Conservation (phyloP, 2,888 invertebrate genomes). For the Athrips mouffetella region DNA sequence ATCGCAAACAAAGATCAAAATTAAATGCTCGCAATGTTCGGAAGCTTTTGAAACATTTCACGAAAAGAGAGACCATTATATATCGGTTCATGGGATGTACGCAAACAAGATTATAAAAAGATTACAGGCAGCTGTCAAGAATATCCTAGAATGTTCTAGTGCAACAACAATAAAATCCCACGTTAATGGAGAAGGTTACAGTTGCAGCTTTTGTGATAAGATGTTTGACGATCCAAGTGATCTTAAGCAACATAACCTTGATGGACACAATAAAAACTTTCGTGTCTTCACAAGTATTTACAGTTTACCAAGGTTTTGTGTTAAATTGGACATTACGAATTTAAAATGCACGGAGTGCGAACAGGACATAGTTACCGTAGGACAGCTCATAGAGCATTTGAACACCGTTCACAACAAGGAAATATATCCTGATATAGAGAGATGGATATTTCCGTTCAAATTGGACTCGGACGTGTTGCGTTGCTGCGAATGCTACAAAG, state of each 20-base stretch:
- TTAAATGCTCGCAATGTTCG: slow-evolving; percentile 45
- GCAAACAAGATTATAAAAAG: too few relatives aligned
- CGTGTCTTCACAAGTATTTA: slow-evolving; percentile 17
- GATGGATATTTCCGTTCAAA: too few relatives aligned
- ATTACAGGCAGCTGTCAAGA: too few relatives aligned
- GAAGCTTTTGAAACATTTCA: slow-evolving; percentile 38
- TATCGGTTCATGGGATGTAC: too few relatives aligned
- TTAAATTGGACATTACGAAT: too few relatives aligned
- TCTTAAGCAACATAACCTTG: slow-evolving; percentile 39
- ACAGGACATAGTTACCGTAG: too few relatives aligned
- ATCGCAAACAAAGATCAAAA: slow-evolving; percentile 42
- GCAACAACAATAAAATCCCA: slow-evolving; percentile 58
- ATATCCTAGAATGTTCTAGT: slow-evolving; percentile 53
- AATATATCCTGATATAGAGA: too few relatives aligned
- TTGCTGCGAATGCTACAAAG: too few relatives aligned
- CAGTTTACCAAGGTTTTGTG: slow-evolving; percentile 29
- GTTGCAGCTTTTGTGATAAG: slow-evolving; percentile 53
- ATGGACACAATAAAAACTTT: slow-evolving; percentile 40
- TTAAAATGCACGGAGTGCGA: too few relatives aligned
- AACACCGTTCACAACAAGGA: too few relatives aligned
- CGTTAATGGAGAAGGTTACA: slow-evolving; percentile 49
- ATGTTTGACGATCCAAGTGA: slow-evolving; percentile 52
- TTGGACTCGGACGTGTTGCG: too few relatives aligned
- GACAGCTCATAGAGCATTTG: too few relatives aligned
- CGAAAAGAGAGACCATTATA: slow-evolving; percentile 29